Evolutionary conservation across 64 coral and sea anemone species (phyloP).

Genomic region (Montipora efflorescens): DNA sequence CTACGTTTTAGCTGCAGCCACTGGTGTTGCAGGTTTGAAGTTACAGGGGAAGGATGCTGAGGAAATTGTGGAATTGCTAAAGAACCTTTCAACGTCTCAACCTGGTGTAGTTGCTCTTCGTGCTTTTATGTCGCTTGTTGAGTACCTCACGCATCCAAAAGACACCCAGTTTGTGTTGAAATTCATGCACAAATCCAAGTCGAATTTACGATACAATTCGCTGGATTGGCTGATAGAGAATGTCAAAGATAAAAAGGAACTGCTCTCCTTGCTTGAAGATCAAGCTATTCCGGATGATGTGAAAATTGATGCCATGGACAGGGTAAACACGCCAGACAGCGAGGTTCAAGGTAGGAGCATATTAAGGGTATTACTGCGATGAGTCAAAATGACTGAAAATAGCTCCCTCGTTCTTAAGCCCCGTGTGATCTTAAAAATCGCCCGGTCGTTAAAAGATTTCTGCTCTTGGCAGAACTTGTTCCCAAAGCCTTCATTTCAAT

Average conservation of each 20-base stretch:
- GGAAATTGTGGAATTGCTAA: constrained; percentile 86
- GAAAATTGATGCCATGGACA: constrained; percentile 84
- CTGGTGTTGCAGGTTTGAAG: constrained; percentile 85
- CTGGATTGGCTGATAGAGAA: constrained; percentile 95
- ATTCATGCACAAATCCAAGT: constrained; percentile 95
- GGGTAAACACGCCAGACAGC: constrained; percentile 78
- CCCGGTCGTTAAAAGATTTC: too few relatives aligned
- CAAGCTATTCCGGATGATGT: constrained; percentile 90
- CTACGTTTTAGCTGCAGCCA: constrained; percentile 90
- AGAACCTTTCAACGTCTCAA: constrained; percentile 80
- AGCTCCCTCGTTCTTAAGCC: too few relatives aligned
- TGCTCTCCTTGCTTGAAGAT: constrained; percentile 85
- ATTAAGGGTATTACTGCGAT: too few relatives aligned
- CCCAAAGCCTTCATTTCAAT: not conserved
- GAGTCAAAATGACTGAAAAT: too few relatives aligned
- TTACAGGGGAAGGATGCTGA: constrained; percentile 76
- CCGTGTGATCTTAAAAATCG: too few relatives aligned
- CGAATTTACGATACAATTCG: constrained; percentile 93
- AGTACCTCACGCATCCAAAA: constrained; percentile 84
- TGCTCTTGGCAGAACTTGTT: too few relatives aligned
- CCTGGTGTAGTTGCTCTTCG: constrained; percentile 89
- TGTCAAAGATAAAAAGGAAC: constrained; percentile 86
- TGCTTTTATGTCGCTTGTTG: constrained; percentile 92
- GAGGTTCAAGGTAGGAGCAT: constrained; percentile 63
- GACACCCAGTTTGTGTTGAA: constrained; percentile 94